phyloP scores from a whole-genome alignment of 2,797 vertebrate genomes.

The Sphenodon punctatus region DNA sequence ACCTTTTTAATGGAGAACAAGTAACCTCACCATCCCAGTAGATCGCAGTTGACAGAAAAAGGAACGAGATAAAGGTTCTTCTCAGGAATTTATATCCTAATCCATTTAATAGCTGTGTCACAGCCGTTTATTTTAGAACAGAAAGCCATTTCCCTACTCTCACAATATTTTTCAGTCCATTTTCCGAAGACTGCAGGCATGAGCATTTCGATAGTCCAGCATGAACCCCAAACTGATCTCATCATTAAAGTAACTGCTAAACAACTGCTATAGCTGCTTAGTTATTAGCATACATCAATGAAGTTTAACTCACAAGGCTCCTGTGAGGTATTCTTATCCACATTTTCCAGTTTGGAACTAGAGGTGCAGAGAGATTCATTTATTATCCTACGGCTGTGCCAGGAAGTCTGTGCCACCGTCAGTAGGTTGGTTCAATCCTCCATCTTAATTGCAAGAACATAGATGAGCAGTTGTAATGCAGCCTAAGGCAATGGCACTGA shows the following conservation, averaged over 20 bases:
- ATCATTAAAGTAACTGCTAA: not conserved
- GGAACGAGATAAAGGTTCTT: no score
- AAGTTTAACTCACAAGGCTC: not conserved
- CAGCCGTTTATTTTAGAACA: no score
- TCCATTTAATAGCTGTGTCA: no score
- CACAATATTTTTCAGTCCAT: no score
- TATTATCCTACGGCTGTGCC: not conserved
- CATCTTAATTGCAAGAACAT: not conserved
- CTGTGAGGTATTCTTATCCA: not conserved
- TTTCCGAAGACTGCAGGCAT: not conserved
- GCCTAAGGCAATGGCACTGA: not conserved
- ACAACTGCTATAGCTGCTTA: no score
- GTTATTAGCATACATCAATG: not conserved
- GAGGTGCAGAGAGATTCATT: not conserved
- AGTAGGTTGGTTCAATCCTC: not conserved
- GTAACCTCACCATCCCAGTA: no score
- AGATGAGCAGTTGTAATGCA: not conserved
- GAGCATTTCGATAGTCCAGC: fast-evolving
- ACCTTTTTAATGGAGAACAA: no score
- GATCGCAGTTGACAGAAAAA: no score
- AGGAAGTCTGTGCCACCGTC: not conserved
- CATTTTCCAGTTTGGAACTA: not conserved
- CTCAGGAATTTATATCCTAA: no score
- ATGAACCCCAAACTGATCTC: not conserved
- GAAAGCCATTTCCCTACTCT: no score